phyloP scores from a whole-genome alignment of 2,888 invertebrate species.

The Mesorhabditis sp. region DNA sequence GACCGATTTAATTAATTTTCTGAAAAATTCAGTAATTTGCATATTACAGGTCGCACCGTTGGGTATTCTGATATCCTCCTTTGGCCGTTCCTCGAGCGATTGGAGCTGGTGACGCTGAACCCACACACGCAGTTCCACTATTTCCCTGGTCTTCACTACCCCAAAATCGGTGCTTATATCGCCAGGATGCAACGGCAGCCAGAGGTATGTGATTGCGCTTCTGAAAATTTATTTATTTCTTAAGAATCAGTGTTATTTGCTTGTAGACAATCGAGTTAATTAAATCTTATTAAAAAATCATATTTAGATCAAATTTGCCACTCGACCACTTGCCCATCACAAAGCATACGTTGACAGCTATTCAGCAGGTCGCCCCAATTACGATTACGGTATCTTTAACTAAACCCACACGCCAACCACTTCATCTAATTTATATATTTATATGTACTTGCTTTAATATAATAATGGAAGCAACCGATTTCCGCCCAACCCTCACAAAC shows the following conservation, averaged over 20 bases:
- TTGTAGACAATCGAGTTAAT: background rate
- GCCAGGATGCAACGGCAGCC: conserved; percentile 44
- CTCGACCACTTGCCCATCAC: conserved; percentile 38
- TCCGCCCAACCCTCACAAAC: too few species aligned
- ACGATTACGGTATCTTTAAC: conserved; percentile 39
- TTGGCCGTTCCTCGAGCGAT: conserved; percentile 48
- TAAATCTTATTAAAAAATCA: background rate
- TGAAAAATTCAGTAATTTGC: background rate
- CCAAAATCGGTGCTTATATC: conserved; percentile 46
- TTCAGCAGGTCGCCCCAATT: conserved; percentile 38
- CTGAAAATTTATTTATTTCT: conserved; percentile 3
- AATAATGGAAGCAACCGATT: too few species aligned
- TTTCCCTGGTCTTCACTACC: conserved; percentile 42
- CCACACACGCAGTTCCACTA: conserved; percentile 28
- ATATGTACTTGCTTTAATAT: too few species aligned
- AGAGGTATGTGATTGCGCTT: conserved; percentile 23
- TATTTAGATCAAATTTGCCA: conserved; percentile 36
- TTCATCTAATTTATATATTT: background rate
- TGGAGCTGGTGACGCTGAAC: conserved; percentile 38
- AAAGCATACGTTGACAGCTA: conserved; percentile 43
- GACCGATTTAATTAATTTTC: too few species aligned
- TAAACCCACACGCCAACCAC: conserved; percentile 5
- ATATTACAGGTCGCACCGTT: conserved; percentile 25
- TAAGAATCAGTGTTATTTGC: background rate
- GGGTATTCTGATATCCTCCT: conserved; percentile 44